Evolutionary conservation across 2,797 vertebrate genomes (phyloP).

Genomic region (Buphagus erythrorhynchus): DNA sequence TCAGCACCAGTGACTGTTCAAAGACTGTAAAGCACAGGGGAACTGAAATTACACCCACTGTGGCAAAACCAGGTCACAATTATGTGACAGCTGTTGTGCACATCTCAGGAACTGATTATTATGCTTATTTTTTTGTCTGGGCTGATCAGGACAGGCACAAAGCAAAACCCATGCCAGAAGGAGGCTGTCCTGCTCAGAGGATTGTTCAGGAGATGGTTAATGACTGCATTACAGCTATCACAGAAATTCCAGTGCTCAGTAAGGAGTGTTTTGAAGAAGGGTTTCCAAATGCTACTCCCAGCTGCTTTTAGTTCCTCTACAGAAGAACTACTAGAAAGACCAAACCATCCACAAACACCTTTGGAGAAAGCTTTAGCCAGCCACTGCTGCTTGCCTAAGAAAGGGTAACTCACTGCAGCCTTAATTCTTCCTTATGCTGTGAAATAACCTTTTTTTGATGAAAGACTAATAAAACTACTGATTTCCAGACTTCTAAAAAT

Average conservation of each 20-base stretch:
- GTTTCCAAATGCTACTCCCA: background rate
- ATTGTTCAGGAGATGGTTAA: background rate
- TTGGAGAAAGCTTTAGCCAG: background rate
- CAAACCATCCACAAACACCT: background rate
- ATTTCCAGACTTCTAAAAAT: background rate
- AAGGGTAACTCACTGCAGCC: background rate
- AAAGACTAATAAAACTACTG: background rate
- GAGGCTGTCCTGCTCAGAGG: background rate
- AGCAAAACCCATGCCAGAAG: background rate
- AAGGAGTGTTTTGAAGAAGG: background rate
- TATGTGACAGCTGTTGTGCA: background rate
- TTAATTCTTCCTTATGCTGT: background rate
- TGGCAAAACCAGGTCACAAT: background rate
- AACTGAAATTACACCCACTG: background rate
- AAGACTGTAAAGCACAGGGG: background rate
- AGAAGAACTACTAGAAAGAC: background rate
- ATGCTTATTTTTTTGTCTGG: background rate
- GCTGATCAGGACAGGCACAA: background rate
- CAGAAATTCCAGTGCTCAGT: background rate
- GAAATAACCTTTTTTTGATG: background rate
- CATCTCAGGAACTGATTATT: background rate
- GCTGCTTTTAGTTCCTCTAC: background rate
- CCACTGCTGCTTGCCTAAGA: background rate
- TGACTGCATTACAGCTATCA: background rate
- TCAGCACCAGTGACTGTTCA: rapidly evolving